Percentiles rank a stretch among this genome's conserved stretches.
These are phyloP conservation scores for Conops quadrifasciatus DNA, from an alignment of 2,888 invertebrate genomes.

Conservation along the genomic window DNA sequence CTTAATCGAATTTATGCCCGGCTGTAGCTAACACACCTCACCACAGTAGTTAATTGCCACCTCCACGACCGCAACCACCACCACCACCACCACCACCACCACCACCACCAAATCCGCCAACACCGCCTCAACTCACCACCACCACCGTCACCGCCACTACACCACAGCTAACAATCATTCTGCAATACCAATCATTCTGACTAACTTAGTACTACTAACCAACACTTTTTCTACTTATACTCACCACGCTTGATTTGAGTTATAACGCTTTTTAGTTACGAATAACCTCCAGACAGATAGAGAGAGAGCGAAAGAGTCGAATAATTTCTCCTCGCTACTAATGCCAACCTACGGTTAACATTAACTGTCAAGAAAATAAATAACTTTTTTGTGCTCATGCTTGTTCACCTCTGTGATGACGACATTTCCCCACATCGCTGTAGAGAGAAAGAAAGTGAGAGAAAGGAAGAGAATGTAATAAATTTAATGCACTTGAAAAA, in stretches of 20 bases:
- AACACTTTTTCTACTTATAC: slow-evolving; percentile 42
- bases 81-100: slow-evolving; percentile 15
- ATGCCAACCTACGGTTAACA: slow-evolving; percentile 30
- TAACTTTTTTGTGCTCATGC: slow-evolving; percentile 27
- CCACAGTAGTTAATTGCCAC: slow-evolving; percentile 33
- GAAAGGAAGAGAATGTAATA: slow-evolving; percentile 3
- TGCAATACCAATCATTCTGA: slow-evolving; percentile 9
- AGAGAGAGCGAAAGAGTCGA: neutral
- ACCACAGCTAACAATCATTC: slow-evolving; percentile 10
- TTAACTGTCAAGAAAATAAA: slow-evolving; percentile 13
- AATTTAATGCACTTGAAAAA: slow-evolving; percentile 1
- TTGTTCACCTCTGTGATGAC: slow-evolving; percentile 18
- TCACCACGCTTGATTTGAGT: slow-evolving; percentile 37
- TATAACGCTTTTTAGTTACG: slow-evolving; percentile 27
- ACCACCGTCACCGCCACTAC: slow-evolving; percentile 11
- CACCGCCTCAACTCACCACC: slow-evolving; percentile 31
- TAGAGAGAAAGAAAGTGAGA: slow-evolving; percentile 3
- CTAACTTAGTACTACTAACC: slow-evolving; percentile 37
- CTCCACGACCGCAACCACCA: slow-evolving; percentile 26
- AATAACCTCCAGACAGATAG: too few species aligned
- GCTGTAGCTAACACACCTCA: slow-evolving; percentile 15
- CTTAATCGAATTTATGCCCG: neutral
- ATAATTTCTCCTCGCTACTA: neutral
- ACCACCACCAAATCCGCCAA: slow-evolving; percentile 14
- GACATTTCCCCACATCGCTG: slow-evolving; percentile 16